phyloP scores from a whole-genome alignment of 1,140 invertebrate species.

The Saccostrea cuccullata region DNA sequence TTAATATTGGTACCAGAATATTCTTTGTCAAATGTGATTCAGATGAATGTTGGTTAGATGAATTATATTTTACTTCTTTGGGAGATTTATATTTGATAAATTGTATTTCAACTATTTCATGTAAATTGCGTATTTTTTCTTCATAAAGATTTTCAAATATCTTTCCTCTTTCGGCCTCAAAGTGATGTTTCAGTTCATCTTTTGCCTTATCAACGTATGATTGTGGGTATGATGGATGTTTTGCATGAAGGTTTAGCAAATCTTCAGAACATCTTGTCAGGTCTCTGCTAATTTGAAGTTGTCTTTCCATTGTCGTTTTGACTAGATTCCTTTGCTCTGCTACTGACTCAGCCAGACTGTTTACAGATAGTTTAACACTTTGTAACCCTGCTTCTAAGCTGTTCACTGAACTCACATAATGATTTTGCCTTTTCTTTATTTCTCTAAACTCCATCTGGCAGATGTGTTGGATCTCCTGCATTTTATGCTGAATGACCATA shows the following conservation, averaged over 20 bases:
- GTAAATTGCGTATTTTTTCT: neutral
- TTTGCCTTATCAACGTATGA: neutral
- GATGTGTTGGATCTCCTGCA: neutral
- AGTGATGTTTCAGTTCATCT: neutral
- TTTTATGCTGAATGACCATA: neutral
- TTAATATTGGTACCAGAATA: neutral
- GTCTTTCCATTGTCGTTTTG: neutral
- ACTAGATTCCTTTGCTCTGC: neutral
- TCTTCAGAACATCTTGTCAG: neutral
- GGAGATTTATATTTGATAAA: neutral
- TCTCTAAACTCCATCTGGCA: neutral
- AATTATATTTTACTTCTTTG: neutral
- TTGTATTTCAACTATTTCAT: neutral
- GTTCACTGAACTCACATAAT: neutral
- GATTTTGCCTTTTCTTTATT: neutral
- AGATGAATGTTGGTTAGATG: neutral
- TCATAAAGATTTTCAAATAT: neutral
- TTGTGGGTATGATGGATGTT: neutral
- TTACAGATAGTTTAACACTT: neutral
- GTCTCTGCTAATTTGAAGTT: neutral
- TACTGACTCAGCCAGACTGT: neutral
- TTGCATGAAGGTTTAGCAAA: neutral
- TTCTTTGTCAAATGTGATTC: neutral
- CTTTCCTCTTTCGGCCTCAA: neutral
- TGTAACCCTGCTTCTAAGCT: neutral